Percentiles rank a stretch among this genome's conserved stretches.
Conservation (phyloP, 2,797 vertebrate genomes). For the Tympanoctomys barrerae region DNA sequence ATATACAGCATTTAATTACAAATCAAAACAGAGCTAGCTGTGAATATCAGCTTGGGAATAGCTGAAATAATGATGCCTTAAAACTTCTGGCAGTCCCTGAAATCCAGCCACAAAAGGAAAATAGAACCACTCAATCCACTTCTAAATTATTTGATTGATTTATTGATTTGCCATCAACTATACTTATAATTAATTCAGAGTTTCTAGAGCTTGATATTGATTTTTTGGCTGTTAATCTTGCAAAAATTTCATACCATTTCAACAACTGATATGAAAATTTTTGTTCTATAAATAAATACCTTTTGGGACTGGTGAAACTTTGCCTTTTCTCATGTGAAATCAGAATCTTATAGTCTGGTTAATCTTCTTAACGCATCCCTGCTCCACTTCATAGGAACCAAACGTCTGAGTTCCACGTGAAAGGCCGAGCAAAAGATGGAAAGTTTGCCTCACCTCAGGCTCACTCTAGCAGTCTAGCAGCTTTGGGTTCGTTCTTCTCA, state of each 20-base stretch:
- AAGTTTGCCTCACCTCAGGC: not conserved
- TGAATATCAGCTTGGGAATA: slow-evolving; percentile 10
- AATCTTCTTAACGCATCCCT: slow-evolving; percentile 54
- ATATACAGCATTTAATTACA: slow-evolving; percentile 52
- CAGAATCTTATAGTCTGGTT: slow-evolving; percentile 31
- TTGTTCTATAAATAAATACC: slow-evolving; percentile 26
- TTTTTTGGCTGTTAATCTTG: slow-evolving; percentile 56
- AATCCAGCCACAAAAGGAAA: slow-evolving; percentile 51
- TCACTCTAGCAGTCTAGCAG: not conserved
- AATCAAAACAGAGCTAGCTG: slow-evolving; percentile 36
- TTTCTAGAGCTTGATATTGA: slow-evolving; percentile 53
- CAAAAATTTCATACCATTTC: not conserved
- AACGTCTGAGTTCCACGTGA: slow-evolving; percentile 43
- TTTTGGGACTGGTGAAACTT: slow-evolving; percentile 46
- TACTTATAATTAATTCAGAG: slow-evolving; percentile 30
- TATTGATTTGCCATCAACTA: slow-evolving; percentile 52
- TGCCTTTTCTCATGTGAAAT: slow-evolving; percentile 47
- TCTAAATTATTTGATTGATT: slow-evolving; percentile 48
- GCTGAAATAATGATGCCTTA: not conserved
- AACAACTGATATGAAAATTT: slow-evolving; percentile 33
- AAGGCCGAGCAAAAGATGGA: not conserved
- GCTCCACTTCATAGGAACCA: slow-evolving; percentile 48
- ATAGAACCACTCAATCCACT: slow-evolving; percentile 21
- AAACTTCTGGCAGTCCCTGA: not conserved
- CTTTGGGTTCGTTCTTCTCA: not conserved